A percentile compares a stretch with the other conserved stretches of the same genome.
These are phyloP conservation scores for Leucophenga montana DNA, from an alignment of 2,888 invertebrate genomes.

Conservation along the genomic window DNA sequence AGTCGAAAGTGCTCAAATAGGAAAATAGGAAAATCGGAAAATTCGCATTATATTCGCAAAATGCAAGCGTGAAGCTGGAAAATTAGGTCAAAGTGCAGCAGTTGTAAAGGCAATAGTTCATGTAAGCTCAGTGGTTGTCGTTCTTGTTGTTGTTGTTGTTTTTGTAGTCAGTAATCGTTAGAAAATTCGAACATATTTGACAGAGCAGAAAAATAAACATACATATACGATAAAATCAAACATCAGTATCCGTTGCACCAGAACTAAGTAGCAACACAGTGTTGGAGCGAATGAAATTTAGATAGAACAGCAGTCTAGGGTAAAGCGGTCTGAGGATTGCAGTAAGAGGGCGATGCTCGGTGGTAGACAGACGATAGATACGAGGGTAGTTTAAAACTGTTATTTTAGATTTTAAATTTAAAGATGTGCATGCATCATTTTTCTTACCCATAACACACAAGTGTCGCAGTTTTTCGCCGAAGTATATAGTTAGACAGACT, in stretches of 20 bases:
- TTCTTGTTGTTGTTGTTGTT: not conserved
- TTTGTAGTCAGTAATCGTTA: conserved; percentile 53
- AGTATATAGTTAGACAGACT: no score
- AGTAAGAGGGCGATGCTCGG: no score
- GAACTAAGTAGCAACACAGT: conserved; percentile 1
- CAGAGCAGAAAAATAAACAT: conserved; percentile 69
- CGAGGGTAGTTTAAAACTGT: no score
- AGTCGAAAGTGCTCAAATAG: not conserved
- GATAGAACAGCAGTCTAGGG: no score
- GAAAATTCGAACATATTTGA: conserved; percentile 70
- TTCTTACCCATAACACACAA: no score
- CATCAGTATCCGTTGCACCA: not conserved
- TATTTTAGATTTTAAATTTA: no score
- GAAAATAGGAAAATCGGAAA: conserved; percentile 15
- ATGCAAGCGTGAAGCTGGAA: conserved; percentile 42
- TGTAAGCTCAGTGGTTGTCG: not conserved
- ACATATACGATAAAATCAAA: conserved; percentile 8
- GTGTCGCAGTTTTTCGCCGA: no score
- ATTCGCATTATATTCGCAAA: not conserved
- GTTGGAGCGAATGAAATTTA: no score
- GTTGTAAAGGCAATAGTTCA: conserved; percentile 6
- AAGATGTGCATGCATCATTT: no score
- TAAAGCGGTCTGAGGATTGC: no score
- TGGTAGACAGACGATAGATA: no score
- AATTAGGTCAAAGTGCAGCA: conserved; percentile 56